Base-by-base conservation (phyloP, 2,113 vertebrate species). In the Datnioides undecimradiatus region DNA sequence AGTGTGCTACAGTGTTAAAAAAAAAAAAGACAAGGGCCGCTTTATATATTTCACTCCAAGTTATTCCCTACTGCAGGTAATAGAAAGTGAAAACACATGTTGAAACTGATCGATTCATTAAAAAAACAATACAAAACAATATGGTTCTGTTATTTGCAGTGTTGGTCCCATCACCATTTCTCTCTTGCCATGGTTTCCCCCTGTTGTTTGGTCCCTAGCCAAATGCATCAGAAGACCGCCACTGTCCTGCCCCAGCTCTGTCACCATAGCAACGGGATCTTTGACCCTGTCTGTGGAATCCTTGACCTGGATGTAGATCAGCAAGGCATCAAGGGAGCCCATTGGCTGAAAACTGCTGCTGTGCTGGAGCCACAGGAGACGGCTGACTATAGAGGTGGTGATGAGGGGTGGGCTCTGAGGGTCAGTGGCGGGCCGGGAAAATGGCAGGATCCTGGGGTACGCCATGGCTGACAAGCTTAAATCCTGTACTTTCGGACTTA, bases 261-360 rank as follows among this genome's bases (percentile, higher is more conserved):
- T 91, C 51, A 14, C 85, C 78, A 85, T 89, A 73, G 82, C 79
- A 88, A 91, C 73, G 13, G 54, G 71, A 72, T 77, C 75, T 84
- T 69, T 81, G 79, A 88, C 83, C 87, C 79, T 1, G 17, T 82
- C 80, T 74, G 77, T 36, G 55, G 74, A 81, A 82, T 65, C 79
- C 73, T 92, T 87, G 85, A 89, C 89, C 81, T 90, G 87, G 87
- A 89, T 87, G 81, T 82, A 82, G 89, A 87, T 87, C 72, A 58
- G 57, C 8, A 43, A 64, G 60, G 73, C 67, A 74, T 51, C 72
- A 11, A 60, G n/a, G 34, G 33, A 78, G 48, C n/a, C 67, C 4
- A 85, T 82, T 83, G 88, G 77, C 72, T 27, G 41, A 69, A 33
- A 10, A 58, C 64, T 60, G 63, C 31, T 63, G 76, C 63, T 73